Evolutionary conservation across 2,797 vertebrate genomes (phyloP).

Genomic region (Cyprinella venusta): DNA sequence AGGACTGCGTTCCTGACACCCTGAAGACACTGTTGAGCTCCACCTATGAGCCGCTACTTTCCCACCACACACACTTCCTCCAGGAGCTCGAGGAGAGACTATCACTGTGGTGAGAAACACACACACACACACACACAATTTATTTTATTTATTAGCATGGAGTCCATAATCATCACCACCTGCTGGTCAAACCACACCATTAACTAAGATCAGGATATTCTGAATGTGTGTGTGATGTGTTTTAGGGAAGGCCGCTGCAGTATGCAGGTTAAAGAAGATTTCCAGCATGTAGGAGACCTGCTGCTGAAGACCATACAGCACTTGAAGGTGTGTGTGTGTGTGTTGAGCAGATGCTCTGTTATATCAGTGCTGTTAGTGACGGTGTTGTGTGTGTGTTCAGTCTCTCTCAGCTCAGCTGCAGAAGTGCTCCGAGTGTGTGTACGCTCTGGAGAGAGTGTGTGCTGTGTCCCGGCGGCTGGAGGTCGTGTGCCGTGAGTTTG

Average conservation of each 20-base stretch:
- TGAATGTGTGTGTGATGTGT: constrained; percentile 40
- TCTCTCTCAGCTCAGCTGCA: constrained; percentile 78
- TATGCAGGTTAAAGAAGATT: constrained; percentile 91
- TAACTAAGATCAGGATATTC: not conserved
- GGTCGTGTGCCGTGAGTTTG: constrained; percentile 90
- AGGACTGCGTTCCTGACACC: constrained; percentile 87
- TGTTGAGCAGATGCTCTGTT: constrained; percentile 13
- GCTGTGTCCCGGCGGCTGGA: constrained; percentile 85
- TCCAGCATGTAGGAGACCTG: constrained; percentile 94
- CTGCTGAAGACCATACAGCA: constrained; percentile 92
- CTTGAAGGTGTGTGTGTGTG: constrained; percentile 83
- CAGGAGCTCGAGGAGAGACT: constrained; percentile 96
- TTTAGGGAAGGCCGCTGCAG: constrained; percentile 94
- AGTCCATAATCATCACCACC: no score
- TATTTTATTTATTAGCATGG: no score
- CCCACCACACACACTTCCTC: constrained; percentile 93
- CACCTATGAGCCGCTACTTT: constrained; percentile 93
- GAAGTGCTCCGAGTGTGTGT: constrained; percentile 88
- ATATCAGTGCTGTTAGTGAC: not conserved
- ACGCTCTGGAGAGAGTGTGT: constrained; percentile 87
- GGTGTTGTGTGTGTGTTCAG: constrained; percentile 14
- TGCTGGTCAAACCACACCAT: not conserved
- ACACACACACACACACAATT: not conserved
- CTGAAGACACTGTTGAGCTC: constrained; percentile 87
- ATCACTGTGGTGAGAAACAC: constrained; percentile 88